phyloP scores from a whole-genome alignment of 2,888 invertebrate species.

The Cordilura impudica region DNA sequence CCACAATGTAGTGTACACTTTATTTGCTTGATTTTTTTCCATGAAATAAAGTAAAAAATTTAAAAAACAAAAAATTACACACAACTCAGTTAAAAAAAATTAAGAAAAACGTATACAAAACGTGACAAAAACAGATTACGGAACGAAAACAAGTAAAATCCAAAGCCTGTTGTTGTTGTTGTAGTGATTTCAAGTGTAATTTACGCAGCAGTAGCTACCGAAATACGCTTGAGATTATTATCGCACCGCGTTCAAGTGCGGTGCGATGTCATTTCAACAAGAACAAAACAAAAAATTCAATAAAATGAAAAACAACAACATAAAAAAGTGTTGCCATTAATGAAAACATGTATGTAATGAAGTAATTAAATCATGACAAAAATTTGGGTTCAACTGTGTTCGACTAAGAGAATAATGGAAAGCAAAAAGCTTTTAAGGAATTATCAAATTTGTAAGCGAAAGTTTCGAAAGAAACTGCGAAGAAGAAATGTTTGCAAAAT shows the following conservation, averaged over 20 bases:
- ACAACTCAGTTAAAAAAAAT: slow-evolving; percentile 38
- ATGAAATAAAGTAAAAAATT: slow-evolving; percentile 35
- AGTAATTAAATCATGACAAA: too few species aligned
- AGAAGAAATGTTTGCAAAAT: too few species aligned
- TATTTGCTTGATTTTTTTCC: slow-evolving; percentile 36
- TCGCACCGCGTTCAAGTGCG: slow-evolving; percentile 67
- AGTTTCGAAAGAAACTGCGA: too few species aligned
- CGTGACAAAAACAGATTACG: slow-evolving; percentile 67
- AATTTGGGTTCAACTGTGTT: too few species aligned
- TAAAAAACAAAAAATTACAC: slow-evolving; percentile 26
- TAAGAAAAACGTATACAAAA: slow-evolving; percentile 61
- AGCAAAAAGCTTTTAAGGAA: too few species aligned
- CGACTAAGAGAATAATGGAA: too few species aligned
- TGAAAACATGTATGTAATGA: too few species aligned
- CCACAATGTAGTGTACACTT: slow-evolving; percentile 30
- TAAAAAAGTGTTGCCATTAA: slow-evolving; percentile 40
- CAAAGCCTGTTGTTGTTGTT: slow-evolving; percentile 55
- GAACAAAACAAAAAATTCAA: background rate
- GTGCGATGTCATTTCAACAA: slow-evolving; percentile 59
- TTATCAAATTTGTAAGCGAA: too few species aligned
- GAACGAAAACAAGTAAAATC: slow-evolving; percentile 46
- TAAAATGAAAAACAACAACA: slow-evolving; percentile 1
- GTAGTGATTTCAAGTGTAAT: slow-evolving; percentile 73
- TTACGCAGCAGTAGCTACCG: slow-evolving; percentile 78
- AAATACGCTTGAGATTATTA: slow-evolving; percentile 77